These are phyloP conservation scores for Siphamia tubifer DNA, from an alignment of 2,113 vertebrate genomes.

Conservation along the genomic window DNA sequence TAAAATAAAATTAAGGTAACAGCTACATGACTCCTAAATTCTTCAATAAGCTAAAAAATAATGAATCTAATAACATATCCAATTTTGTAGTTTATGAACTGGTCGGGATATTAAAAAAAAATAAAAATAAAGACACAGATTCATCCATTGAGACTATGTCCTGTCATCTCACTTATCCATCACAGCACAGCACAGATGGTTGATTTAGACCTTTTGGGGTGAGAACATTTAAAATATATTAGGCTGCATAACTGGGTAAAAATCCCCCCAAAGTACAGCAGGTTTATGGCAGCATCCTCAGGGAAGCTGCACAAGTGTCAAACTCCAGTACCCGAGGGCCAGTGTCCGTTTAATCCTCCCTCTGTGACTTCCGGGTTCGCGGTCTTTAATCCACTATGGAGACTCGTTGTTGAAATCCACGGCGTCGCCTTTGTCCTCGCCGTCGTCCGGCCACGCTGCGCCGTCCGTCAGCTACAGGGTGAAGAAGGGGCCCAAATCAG, in stretches of 20 bases:
- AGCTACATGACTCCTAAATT: background rate
- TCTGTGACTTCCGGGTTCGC: too few species aligned
- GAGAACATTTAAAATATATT: background rate
- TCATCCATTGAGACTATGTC: background rate
- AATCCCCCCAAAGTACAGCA: slow-evolving; percentile 66
- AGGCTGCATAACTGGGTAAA: slow-evolving; percentile 21
- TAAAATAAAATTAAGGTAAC: background rate
- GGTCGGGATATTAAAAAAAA: background rate
- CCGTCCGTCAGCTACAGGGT: too few species aligned
- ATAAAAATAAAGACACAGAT: background rate
- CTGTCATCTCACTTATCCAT: background rate
- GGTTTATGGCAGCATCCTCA: slow-evolving; percentile 30
- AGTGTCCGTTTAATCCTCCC: too few species aligned
- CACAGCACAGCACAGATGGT: background rate
- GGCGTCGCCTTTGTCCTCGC: too few species aligned
- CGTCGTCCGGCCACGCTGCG: too few species aligned
- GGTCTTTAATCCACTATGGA: too few species aligned
- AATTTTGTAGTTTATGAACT: background rate
- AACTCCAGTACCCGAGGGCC: too few species aligned
- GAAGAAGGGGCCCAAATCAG: too few species aligned
- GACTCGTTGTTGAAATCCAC: too few species aligned
- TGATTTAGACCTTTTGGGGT: background rate
- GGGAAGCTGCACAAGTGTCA: slow-evolving; percentile 16
- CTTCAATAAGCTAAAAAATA: background rate
- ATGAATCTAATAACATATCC: background rate